Base-by-base conservation (phyloP, 2,797 vertebrate genomes). In the Catharus ustulatus region DNA sequence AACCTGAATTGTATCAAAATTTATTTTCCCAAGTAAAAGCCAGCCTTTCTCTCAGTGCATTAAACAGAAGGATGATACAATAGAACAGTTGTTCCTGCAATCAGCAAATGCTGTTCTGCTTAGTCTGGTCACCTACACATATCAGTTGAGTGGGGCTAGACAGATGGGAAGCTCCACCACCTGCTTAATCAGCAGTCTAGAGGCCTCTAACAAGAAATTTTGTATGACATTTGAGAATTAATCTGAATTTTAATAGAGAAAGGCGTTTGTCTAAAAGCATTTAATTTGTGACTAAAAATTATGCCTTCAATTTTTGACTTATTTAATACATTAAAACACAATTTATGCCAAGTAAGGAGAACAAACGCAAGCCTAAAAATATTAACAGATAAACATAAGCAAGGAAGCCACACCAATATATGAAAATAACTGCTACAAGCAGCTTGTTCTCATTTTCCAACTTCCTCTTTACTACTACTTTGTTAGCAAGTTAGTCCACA, bases 81-180 rank as follows among this genome's bases (percentile, higher is more conserved):
- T 7, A 59, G 49, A 85, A 84, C 69, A 91, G 69, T 68, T 84
- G 82, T 19, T 85, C 36, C 48, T 59, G 45, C 59, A 87, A 74
- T 29, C 69, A 63, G 69, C 59, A 49, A 73, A 86, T 19, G 67
- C 46, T 32, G 4, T 18, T 83, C 73, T 84, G 73, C 73, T 86
- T 79, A 73, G 67, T 42, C 30, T 89, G 78, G 61, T 92, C 91
- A 96, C 82, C 91, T 93, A 92, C 79, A 84, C 20, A 4, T 43
- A 87, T 15, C 61, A 80, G 40, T 17, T 59, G 78, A 84, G 34
- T 23, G 30, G 21, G 15, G 24, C 55, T 34, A 82, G 59, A 84
- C 76, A 94, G 87, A 96, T 91, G 69, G 87, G 45, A 95, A 91
- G 32, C 85, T 92, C 66, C 20, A 84, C 10, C 80, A 94, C 67